Conservation (phyloP, 1,140 invertebrate species). For the Metaphire vulgaris region DNA sequence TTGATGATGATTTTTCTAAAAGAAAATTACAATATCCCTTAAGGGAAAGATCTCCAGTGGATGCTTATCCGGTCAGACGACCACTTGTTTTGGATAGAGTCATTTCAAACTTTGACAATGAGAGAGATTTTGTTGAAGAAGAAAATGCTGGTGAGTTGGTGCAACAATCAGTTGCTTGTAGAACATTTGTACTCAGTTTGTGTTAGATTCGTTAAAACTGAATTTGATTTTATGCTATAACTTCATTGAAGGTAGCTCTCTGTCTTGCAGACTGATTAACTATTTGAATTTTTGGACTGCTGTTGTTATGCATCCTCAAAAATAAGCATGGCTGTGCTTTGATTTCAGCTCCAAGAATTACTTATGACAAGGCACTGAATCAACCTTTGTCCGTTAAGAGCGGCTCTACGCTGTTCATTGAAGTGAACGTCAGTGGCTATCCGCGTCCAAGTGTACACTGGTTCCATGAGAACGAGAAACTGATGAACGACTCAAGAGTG, state of each 20-base stretch:
- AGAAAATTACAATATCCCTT: too few relatives aligned
- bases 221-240: too few relatives aligned
- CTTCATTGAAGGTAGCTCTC: too few relatives aligned
- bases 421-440: conserved; percentile 27
- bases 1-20: not conserved
- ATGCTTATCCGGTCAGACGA: conserved; percentile 13
- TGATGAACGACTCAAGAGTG: conserved; percentile 12
- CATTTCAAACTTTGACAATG: conserved; percentile 24
- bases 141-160: conserved; percentile 22
- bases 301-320: too few relatives aligned
- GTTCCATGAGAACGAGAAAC: conserved; percentile 17
- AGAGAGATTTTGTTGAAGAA: conserved; percentile 27
- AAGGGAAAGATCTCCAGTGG: conserved; percentile 25
- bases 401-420: conserved; percentile 20
- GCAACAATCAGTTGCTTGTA: too few relatives aligned
- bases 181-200: too few relatives aligned
- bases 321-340: too few relatives aligned
- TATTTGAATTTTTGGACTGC: too few relatives aligned
- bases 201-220: too few relatives aligned
- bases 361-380: conserved; percentile 11
- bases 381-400: conserved; percentile 6
- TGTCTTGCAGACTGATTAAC: too few relatives aligned
- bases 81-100: conserved; percentile 27
- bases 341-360: conserved; percentile 25
- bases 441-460: conserved; percentile 23